Base-by-base conservation (phyloP, 2,888 invertebrate species). In the Gymnocheta viridis region DNA sequence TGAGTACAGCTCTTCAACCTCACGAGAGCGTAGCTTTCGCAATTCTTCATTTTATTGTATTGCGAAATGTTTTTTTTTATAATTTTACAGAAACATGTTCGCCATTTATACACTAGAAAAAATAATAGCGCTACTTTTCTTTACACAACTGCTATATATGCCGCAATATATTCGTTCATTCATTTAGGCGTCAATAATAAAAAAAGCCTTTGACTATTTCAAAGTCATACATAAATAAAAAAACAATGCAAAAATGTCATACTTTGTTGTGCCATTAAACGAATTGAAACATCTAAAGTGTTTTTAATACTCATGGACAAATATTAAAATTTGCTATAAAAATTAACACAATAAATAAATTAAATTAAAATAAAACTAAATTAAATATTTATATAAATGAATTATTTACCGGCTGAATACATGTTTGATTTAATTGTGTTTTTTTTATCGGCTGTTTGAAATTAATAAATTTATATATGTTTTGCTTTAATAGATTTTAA, bases 321-420 rank as follows among this genome's bases (percentile, higher is more conserved):
- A 62, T 19, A 67, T 0, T 24, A 56, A 24, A 19, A 44, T 35
- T 72, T 56, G 29, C 1, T 35, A 41, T 35, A 29, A 22, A 12
- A 38, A 51, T 29, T 44, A 64, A 58, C 58, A 49, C 24, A 73
- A 58, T 22, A 69, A 6, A 62, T 9, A 56, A 56, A 44, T 56
- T 54, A 82, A 17, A 54, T 47, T 14, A 51, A 35, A 56, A 14
- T 44, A 24, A 35, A 29, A 60, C n/a, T 41, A 7, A 35, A n/a
- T 22, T 22, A 32, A 0, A 47, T 77, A 62, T 44, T 38, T 66
- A 74, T 58, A 64, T 80, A 51, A 56, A 60, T 51, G 51, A 49
- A 81, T 85, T 90, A 89, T 88, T 91, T 90, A 90, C 90, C 90
- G 87, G 91, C 90, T 79, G 91, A 89, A 88, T 90, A 90, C 90